Base-by-base conservation (phyloP, 2,113 vertebrate genomes). In the Pangasianodon gigas region DNA sequence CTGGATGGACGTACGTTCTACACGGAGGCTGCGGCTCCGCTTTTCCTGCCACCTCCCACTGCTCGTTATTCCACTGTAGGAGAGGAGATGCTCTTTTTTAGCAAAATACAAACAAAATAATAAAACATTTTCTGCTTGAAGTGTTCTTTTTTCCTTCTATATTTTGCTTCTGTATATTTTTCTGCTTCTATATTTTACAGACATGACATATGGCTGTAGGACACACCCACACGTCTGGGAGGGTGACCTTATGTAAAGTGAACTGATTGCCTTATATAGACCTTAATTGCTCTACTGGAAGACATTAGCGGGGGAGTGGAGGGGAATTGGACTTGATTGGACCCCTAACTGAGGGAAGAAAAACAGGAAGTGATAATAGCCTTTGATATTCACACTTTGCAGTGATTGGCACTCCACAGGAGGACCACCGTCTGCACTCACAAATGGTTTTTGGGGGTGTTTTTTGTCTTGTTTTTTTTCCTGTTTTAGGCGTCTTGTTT, bases 11-110 rank as follows among this genome's bases (percentile, higher is more conserved):
- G 7, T 98, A 98, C 0, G 97, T 97, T 93, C 97, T 95, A 91
- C 97, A 97, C 16, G 97, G 97, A 14, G 96, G 97, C 92, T 97
- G 97, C 0, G 97, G 97, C 93, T 98, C 97, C 5, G 97, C 97
- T 93, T 98, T 98, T 56, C 97, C 97, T 54, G 97, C 97, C 84
- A 97, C 97, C 90, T 97, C 97, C 97, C 97, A 98, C 90, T 96
- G 96, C 86, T 98, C 96, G 94, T 98, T 98, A 93, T 97, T 97
- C 97, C 97, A 98, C 97, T 98, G 94, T 69, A 91, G 91, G 80
- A 80, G 87, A 84, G 51, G 87, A 74, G 65, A 82, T 86, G 65
- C 83, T 58, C 19, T 21, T 90, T 90, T 44, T 92, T 84, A 65
- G 11, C 7, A 77, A 79, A 18, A 56, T 16, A 67, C 2, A 11